A percentile compares a stretch with the other conserved stretches of the same genome.
Conservation (phyloP, 2,888 invertebrate genomes). For the Ophonus ardosiacus region DNA sequence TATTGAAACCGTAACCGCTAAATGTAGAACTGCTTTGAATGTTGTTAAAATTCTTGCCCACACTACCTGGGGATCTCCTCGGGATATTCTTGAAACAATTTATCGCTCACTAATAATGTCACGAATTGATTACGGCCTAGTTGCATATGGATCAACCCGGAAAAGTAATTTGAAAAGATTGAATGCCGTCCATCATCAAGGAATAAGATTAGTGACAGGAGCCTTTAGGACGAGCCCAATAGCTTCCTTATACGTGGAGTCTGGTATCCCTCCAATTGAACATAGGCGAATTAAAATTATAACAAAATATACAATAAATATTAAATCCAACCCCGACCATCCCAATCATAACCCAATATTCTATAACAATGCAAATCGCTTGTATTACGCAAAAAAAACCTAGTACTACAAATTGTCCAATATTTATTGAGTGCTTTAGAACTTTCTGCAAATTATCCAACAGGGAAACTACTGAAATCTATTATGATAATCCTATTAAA, state of each 20-base stretch:
- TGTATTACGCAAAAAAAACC: not conserved
- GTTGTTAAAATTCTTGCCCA: not conserved
- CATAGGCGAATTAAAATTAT: not conserved
- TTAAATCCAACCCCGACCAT: not conserved
- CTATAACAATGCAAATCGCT: not conserved
- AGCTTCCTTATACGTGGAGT: not conserved
- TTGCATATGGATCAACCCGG: not conserved
- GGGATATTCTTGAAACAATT: not conserved
- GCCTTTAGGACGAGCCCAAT: not conserved
- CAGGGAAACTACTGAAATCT: not conserved
- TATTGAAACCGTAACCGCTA: not conserved
- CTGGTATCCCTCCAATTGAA: not conserved
- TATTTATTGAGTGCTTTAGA: not conserved
- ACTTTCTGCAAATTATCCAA: not conserved
- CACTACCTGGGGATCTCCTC: not conserved
- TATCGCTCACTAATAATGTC: not conserved
- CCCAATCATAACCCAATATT: no score
- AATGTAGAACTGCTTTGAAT: not conserved
- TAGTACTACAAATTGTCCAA: not conserved
- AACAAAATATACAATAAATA: not conserved
- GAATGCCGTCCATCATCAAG: not conserved
- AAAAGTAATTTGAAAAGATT: no score
- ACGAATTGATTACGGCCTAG: not conserved
- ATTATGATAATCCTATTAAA: not conserved
- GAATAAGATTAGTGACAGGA: slow-evolving; percentile 4